Evolutionary conservation across 2,113 vertebrate genomes (phyloP).

Genomic region (Dunckerocampus dactyliophorus): DNA sequence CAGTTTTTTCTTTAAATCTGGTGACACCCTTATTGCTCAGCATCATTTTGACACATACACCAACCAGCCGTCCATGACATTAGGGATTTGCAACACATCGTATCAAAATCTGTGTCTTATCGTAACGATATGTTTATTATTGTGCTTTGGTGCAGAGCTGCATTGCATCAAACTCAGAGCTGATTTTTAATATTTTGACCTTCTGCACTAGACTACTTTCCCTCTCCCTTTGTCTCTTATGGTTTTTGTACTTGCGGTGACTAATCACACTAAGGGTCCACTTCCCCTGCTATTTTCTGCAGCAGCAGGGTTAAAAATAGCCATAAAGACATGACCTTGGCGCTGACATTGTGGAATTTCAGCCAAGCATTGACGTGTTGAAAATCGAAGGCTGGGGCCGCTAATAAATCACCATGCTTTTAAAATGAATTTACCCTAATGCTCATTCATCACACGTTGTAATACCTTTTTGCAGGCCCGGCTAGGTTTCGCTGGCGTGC

Average conservation of each 20-base stretch:
- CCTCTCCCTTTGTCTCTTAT: conserved; percentile 9
- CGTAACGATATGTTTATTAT: too few species aligned
- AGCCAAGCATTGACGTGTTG: conserved; percentile 98
- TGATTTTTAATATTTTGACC: too few species aligned
- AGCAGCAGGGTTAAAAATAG: conserved; percentile 78
- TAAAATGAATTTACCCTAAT: conserved; percentile 99
- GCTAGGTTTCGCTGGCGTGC: conserved; percentile 84
- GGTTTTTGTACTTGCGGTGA: conserved; percentile 36
- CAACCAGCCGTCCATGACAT: too few species aligned
- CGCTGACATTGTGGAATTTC: conserved; percentile 97
- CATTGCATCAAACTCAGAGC: too few species aligned
- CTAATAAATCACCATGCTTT: conserved; percentile 99
- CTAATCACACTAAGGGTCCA: conserved; percentile 41
- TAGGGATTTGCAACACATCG: too few species aligned
- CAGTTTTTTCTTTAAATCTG: too few species aligned
- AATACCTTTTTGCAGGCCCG: conserved; percentile 97
- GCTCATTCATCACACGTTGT: conserved; percentile 97
- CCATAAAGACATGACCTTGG: conserved; percentile 98
- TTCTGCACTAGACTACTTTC: neutral
- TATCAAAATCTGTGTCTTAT: too few species aligned
- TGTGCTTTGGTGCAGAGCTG: too few species aligned
- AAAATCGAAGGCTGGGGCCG: conserved; percentile 90
- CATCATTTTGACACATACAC: too few species aligned
- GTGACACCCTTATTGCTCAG: too few species aligned
- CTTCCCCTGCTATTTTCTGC: conserved; percentile 36